Evolutionary conservation across 2,113 vertebrate species (phyloP), one percentile per base, ranked within the genome.

Genomic region (Zapornia atra): DNA sequence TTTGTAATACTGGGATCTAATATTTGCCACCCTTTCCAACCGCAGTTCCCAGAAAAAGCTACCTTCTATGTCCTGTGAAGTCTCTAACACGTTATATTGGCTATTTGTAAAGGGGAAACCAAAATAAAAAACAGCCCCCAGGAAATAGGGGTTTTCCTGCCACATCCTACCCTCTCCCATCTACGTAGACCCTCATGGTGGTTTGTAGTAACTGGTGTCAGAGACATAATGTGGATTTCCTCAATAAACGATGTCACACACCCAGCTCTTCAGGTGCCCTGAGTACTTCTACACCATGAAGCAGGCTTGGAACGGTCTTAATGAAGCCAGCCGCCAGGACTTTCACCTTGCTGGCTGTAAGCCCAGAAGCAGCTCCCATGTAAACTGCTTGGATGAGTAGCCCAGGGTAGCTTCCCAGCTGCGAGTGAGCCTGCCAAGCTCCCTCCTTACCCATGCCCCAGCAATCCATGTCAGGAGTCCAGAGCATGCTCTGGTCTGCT

Each of bases 391-490:
- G 0, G 31, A 63, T 34, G n/a, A 76, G 28, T 29, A 33, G 20
- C 20, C 63, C 1, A 1, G 24, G 22, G 29, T 26, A 29, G 28
- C 16, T 54, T 63, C 56, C 56, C 63, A 83, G 33, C 50, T 20
- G 7, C n/a, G 42, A 79, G 34, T 1, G 0, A 73, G 22, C 33
- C 34, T 53, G 33, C 59, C 51, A 25, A 66, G 33, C 68, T 72
- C 22, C 22, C 5, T 48, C 51, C 36, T 24, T 25, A 4, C 44
- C 42, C 1, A 1, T 26, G 11, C 31, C 34, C 34, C 1, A 5
- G 57, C 72, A 36, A 33, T 6, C 31, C 19, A 9, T 10, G 10
- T 12, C 3, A 1, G 5, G 17, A 42, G 22, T 1, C 1, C 56
- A 51, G 44, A 73, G 42, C 3, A 0, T 54, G n/a, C 20, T 26